phyloP scores from a whole-genome alignment of 2,797 vertebrate genomes.

The Neopelma chrysocephalum region DNA sequence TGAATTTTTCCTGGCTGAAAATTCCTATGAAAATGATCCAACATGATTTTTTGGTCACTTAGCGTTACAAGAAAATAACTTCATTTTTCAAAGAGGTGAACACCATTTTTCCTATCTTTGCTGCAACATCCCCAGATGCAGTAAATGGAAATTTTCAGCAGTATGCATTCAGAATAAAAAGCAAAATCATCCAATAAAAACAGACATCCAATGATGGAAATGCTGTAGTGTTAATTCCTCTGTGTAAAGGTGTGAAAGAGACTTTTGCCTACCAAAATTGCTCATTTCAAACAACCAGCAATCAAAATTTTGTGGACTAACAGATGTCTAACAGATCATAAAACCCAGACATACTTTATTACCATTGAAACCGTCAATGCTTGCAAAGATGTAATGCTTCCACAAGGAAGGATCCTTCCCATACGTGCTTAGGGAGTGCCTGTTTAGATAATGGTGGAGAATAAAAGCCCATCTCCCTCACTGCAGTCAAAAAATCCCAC shows the following conservation, averaged over 20 bases:
- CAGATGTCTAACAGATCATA: background rate
- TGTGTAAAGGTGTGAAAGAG: background rate
- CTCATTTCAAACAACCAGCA: background rate
- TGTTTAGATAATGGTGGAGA: background rate
- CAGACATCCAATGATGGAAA: background rate
- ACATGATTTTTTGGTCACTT: background rate
- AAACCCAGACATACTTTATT: background rate
- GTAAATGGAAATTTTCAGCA: background rate
- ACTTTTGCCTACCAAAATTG: background rate
- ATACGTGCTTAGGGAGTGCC: background rate
- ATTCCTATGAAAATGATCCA: background rate
- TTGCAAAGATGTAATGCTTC: background rate
- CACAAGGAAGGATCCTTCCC: background rate
- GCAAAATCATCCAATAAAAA: background rate
- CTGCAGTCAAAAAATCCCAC: background rate
- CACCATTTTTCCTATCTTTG: background rate
- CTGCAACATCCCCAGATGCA: background rate
- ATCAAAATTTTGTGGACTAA: background rate
- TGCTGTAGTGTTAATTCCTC: background rate
- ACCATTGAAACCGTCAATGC: accelerated
- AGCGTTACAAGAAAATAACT: background rate
- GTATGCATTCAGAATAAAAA: background rate
- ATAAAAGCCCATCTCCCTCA: background rate
- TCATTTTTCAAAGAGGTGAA: background rate
- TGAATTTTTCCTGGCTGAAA: background rate